Evolutionary conservation across 1,140 invertebrate species (phyloP).

Genomic region (Caenorhabditis remanei): DNA sequence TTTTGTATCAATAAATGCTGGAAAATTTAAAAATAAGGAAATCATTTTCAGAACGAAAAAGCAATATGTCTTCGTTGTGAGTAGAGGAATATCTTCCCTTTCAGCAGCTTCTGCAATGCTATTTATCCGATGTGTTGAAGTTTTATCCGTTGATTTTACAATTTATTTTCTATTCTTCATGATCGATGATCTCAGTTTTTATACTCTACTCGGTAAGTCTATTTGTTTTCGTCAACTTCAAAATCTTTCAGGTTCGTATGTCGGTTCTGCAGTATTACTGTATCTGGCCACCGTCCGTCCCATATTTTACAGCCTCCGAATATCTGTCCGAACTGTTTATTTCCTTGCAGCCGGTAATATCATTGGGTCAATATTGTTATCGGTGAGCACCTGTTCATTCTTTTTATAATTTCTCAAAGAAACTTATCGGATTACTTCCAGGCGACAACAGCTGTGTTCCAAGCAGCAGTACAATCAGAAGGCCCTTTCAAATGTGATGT

Average conservation of each 20-base stretch:
- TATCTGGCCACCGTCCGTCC: constrained; percentile 19
- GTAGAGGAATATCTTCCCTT: constrained; percentile 9
- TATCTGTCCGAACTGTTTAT: constrained; percentile 7
- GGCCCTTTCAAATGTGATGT: background rate
- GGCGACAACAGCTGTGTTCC: background rate
- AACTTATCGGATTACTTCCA: background rate
- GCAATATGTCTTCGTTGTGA: constrained; percentile 17
- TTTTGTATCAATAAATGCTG: background rate
- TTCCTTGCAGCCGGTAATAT: background rate
- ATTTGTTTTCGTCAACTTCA: background rate
- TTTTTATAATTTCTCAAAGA: too few species aligned
- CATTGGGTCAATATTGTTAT: background rate
- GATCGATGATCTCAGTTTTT: constrained; percentile 21
- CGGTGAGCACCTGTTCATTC: background rate
- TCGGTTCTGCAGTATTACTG: background rate
- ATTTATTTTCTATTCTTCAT: background rate
- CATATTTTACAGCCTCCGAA: background rate
- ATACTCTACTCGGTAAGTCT: background rate
- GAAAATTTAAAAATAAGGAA: background rate
- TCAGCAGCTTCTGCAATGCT: background rate
- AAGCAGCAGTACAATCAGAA: background rate
- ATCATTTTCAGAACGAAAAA: constrained; percentile 1
- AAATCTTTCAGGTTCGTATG: background rate
- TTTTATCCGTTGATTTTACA: background rate
- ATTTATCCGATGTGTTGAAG: background rate